Evolutionary conservation across 2,113 vertebrate species (phyloP), one percentile per base, ranked within the genome.

Genomic region (Prionailurus viverrinus): DNA sequence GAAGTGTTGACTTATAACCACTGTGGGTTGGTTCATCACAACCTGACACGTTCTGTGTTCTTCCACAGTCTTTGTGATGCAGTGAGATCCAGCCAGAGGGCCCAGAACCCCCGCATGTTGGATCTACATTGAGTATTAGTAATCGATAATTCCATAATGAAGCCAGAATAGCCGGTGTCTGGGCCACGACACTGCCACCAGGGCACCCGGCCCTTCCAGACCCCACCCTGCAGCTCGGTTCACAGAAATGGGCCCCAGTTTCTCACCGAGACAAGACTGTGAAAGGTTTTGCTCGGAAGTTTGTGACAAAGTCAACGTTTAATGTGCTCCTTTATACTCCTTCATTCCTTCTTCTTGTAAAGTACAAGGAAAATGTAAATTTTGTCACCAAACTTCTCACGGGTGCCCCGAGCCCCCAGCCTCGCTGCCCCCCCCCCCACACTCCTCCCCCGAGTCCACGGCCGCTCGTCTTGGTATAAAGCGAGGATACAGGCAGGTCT

Each of bases 1-100:
- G 27, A 41, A 0, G 4, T 21, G 4, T 11, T 7, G 23, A 45
- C 48, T 23, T 7, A 6, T 11, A 21, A 31, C 8, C 3, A 4
- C 69, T 1, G 0, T 18, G 31, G 16, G n/a, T 33, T 33, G 16
- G n/a, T 36, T 33, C 53, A 45, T 33, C 48, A 21, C 31, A 19
- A 18, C 18, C n/a, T 1, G 3, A 7, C 6, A 12, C 2, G 8
- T 81, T 31, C 55, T 51, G 3, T 61, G 27, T 4, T 41, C 48
- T 83, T 45, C 55, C 18, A 39, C 63, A 33, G 21, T 51, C 11
- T 29, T 39, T n/a, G 7, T 27, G 55, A n/a, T 51, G 51, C 19
- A 53, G 21, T 53, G 29, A 39, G 66, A 76, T 27, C 31, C 16
- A 74, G 36, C 21, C 10, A 36, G 45, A 33, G 27, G 10, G 2